Evolutionary conservation across 2,797 vertebrate genomes (phyloP).

Genomic region (Bucorvus abyssinicus): DNA sequence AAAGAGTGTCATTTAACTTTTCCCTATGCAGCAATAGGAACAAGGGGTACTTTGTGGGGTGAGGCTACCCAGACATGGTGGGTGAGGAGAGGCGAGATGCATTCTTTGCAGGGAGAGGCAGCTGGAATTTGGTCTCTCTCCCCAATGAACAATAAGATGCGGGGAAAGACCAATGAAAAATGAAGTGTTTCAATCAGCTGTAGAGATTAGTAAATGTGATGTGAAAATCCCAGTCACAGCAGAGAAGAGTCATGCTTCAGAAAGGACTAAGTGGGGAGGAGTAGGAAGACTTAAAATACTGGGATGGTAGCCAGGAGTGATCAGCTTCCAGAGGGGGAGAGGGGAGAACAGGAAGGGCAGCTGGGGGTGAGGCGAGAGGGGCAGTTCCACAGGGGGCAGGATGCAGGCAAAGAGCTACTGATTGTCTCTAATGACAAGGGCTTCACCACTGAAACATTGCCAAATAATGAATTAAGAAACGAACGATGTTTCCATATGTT

Average conservation of each 20-base stretch:
- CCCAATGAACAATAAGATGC: background rate
- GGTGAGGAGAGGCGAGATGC: background rate
- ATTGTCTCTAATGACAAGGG: background rate
- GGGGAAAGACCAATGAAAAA: background rate
- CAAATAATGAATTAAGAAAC: background rate
- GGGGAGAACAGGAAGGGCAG: background rate
- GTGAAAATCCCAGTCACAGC: background rate
- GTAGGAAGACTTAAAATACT: background rate
- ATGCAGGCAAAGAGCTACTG: background rate
- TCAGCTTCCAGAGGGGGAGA: background rate
- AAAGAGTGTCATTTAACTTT: background rate
- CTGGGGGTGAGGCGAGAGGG: rapidly evolving
- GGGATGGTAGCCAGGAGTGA: background rate
- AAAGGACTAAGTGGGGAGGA: background rate
- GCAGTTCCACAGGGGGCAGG: background rate
- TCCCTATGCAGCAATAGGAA: background rate
- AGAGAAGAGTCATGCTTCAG: background rate
- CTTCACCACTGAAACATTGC: background rate
- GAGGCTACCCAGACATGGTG: rapidly evolving
- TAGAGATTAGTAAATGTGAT: background rate
- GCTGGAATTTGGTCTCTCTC: background rate
- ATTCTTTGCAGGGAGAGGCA: background rate
- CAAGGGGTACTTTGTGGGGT: background rate
- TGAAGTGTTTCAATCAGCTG: background rate
- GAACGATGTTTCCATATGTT: background rate